Base-by-base conservation (phyloP, 2,888 invertebrate species). In the Lasioglossum marginatum region DNA sequence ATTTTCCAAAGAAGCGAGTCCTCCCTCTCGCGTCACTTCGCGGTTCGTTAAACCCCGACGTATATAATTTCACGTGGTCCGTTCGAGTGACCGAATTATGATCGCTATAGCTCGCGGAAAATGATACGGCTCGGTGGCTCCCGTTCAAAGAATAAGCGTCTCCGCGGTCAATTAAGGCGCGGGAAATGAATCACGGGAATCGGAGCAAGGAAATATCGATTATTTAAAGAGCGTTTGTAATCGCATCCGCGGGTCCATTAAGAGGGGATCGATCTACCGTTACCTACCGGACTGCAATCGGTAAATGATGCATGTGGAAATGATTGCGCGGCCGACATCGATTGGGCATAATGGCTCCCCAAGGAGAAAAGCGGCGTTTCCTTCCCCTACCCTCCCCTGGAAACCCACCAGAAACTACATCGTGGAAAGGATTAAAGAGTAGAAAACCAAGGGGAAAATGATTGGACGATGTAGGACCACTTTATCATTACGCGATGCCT, bases 261-360 rank as follows among this genome's bases (percentile, higher is more conserved):
- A 43, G 34, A 52, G 52, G 52, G 73, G 86, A 88, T 89, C 90
- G 89, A 90, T 83, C 88, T 83, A 79, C 74, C 86, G 83, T 76
- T 81, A 68, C 84, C 73, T n/a, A 81, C 70, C 68, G 77, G 71
- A 76, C 63, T 74, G 70, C 71, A 77, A 19, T 66, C 73, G 78
- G 52, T 90, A 90, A 89, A 87, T 89, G 90, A 85, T 82, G 89
- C 89, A 87, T 90, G 84, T 78, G 87, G 73, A 88, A 88, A 88
- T 86, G 90, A 89, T 89, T 84, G 86, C 88, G 85, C 78, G 66
- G 74, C 79, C 86, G 81, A 70, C 87, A 86, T 89, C 89, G 89
- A 89, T 87, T 74, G 84, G 73, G 79, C 78, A 85, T 90, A 89
- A 89, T 87, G 80, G 87, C 79, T 66, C 78, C 79, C 74, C 78